A percentile compares a stretch with the other conserved stretches of the same genome.
These are phyloP conservation scores for Atethmia centrago DNA, from an alignment of 2,888 invertebrate species.

Conservation along the genomic window DNA sequence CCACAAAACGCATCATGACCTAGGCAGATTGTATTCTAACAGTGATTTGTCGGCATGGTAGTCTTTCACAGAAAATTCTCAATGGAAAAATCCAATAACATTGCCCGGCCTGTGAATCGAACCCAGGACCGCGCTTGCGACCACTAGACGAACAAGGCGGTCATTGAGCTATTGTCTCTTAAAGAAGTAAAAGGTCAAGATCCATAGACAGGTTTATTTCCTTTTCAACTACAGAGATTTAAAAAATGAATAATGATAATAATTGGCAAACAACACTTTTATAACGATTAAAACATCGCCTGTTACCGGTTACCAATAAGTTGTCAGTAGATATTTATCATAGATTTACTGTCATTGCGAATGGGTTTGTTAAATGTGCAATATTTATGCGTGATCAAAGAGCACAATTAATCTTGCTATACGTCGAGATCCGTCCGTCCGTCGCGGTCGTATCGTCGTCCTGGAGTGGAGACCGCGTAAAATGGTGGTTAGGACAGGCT, in stretches of 20 bases:
- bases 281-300: background rate
- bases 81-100: too few relatives aligned
- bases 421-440: background rate
- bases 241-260: conserved; percentile 22
- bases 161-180: background rate
- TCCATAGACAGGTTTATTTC: background rate
- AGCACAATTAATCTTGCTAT: background rate
- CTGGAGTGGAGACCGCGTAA: too few relatives aligned
- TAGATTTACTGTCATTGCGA: conserved; percentile 21
- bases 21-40: too few relatives aligned
- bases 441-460: too few relatives aligned
- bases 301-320: conserved; percentile 6
- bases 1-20: too few relatives aligned
- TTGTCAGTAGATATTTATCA: conserved; percentile 22
- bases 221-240: background rate
- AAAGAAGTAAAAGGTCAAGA: background rate
- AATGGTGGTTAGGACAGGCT: too few relatives aligned
- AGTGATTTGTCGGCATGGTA: too few relatives aligned
- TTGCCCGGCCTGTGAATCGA: too few relatives aligned
- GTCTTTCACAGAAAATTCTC: too few relatives aligned
- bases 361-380: conserved; percentile 9
- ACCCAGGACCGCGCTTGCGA: too few relatives aligned
- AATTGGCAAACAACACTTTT: conserved; percentile 2
- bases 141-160: too few relatives aligned
- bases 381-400: background rate